phyloP scores from a whole-genome alignment of 2,888 invertebrate genomes.

The Pandemis corylana region DNA sequence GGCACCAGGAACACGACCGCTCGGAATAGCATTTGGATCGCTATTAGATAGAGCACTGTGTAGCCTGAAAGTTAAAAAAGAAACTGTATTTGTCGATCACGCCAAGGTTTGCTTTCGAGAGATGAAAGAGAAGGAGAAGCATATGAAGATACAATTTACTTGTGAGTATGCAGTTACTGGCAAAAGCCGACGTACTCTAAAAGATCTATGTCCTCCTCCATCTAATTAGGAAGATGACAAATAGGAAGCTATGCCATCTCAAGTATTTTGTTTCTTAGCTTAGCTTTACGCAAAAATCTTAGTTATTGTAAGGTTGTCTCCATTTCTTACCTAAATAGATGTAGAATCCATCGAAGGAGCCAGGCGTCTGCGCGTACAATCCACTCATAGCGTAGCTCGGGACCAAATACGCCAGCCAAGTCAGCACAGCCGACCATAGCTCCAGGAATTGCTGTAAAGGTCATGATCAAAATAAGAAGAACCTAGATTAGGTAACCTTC shows the following conservation, averaged over 20 bases:
- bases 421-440: constrained; percentile 90
- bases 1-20: constrained; percentile 88
- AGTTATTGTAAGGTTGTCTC: too few species aligned
- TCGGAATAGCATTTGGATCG: constrained; percentile 88
- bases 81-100: neutral
- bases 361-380: constrained; percentile 88
- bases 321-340: constrained; percentile 86
- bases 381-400: constrained; percentile 96
- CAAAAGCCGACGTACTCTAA: too few species aligned
- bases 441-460: constrained; percentile 89
- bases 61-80: constrained; percentile 80
- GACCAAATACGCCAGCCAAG: constrained; percentile 93
- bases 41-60: constrained; percentile 89
- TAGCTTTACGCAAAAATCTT: too few species aligned
- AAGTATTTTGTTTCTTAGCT: too few species aligned
- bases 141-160: too few species aligned
- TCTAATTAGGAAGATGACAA: too few species aligned
- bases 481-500: neutral
- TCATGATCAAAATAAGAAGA: neutral
- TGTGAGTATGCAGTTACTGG: too few species aligned
- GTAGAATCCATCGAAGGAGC: constrained; percentile 88
- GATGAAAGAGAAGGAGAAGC: too few species aligned
- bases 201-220: too few species aligned
- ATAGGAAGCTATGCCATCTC: too few species aligned
- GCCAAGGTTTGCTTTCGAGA: too few species aligned